Conservation (phyloP, 2,797 vertebrate species). For the Sebastes taczanowskii region DNA sequence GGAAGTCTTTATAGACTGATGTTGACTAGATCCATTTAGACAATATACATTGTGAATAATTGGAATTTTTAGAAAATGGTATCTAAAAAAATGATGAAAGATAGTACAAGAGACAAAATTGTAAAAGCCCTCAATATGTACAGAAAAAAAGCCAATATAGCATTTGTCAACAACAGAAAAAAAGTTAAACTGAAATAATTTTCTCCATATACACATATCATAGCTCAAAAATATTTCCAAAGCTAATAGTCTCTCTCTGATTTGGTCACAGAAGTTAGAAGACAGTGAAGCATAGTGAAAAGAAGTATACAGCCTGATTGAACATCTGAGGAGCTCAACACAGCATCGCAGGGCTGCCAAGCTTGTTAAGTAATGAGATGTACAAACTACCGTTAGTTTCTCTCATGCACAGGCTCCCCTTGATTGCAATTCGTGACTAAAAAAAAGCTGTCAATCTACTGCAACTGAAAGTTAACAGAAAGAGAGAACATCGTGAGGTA, state of each 20-base stretch:
- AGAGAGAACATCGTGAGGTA: constrained; percentile 78
- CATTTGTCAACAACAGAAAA: constrained; percentile 73
- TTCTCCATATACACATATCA: constrained; percentile 84
- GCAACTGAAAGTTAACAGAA: constrained; percentile 57
- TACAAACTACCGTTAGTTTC: constrained; percentile 52
- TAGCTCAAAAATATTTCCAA: constrained; percentile 84
- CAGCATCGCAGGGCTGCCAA: constrained; percentile 53
- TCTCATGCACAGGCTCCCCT: constrained; percentile 56
- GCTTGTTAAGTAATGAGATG: constrained; percentile 57
- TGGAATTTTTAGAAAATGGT: constrained; percentile 82
- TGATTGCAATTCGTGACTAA: constrained; percentile 60
- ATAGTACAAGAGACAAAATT: constrained; percentile 80
- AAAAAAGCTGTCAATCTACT: constrained; percentile 57
- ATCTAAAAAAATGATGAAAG: constrained; percentile 83
- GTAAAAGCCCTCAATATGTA: constrained; percentile 88
- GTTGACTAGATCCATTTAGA: constrained; percentile 77
- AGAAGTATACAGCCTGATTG: constrained; percentile 66
- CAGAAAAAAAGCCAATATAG: constrained; percentile 82
- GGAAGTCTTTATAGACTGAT: constrained; percentile 72
- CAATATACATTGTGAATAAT: constrained; percentile 80
- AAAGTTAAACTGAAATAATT: constrained; percentile 72
- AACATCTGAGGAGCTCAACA: constrained; percentile 65
- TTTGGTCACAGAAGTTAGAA: constrained; percentile 87
- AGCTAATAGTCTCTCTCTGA: constrained; percentile 82
- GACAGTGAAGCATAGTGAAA: constrained; percentile 79